Evolutionary conservation across 2,888 invertebrate genomes (phyloP).

Genomic region (Drosophila melanosoma): DNA sequence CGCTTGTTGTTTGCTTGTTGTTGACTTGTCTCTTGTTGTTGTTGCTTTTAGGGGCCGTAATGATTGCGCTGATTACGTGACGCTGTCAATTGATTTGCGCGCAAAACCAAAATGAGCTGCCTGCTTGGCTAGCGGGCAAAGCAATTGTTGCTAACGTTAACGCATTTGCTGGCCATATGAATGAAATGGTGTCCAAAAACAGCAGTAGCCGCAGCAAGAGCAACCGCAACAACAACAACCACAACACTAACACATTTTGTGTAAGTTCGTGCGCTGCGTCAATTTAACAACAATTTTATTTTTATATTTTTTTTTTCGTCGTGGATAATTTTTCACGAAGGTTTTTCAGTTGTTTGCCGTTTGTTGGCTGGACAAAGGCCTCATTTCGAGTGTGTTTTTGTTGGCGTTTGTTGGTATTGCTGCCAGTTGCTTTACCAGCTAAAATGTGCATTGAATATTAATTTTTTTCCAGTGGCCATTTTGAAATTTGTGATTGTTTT

Average conservation of each 20-base stretch:
- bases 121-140: slow-evolving; percentile 42
- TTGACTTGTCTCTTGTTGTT: slow-evolving; percentile 27
- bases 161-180: slow-evolving; percentile 63
- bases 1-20: slow-evolving; percentile 17
- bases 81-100: slow-evolving; percentile 76
- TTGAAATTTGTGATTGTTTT: slow-evolving; percentile 53
- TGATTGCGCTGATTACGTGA: slow-evolving; percentile 79
- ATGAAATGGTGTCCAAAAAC: slow-evolving; percentile 65
- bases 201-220: slow-evolving; percentile 30
- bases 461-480: slow-evolving; percentile 64
- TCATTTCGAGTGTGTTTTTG: slow-evolving; percentile 48
- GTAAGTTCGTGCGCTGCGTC: slow-evolving; percentile 59
- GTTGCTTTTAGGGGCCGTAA: slow-evolving; percentile 46
- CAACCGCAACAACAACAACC: slow-evolving; percentile 19
- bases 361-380: slow-evolving; percentile 72
- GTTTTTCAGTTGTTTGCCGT: slow-evolving; percentile 65
- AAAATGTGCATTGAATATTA: slow-evolving; percentile 74
- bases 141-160: slow-evolving; percentile 55
- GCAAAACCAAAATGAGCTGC: slow-evolving; percentile 46
- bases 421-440: slow-evolving; percentile 40
- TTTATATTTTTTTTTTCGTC: slow-evolving; percentile 42
- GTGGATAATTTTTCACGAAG: slow-evolving; percentile 78
- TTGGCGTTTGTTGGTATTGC: slow-evolving; percentile 36
- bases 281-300: slow-evolving; percentile 35
- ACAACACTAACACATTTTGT: slow-evolving; percentile 35